phyloP scores from a whole-genome alignment of 2,113 vertebrate species.

The Rallus limicola region DNA sequence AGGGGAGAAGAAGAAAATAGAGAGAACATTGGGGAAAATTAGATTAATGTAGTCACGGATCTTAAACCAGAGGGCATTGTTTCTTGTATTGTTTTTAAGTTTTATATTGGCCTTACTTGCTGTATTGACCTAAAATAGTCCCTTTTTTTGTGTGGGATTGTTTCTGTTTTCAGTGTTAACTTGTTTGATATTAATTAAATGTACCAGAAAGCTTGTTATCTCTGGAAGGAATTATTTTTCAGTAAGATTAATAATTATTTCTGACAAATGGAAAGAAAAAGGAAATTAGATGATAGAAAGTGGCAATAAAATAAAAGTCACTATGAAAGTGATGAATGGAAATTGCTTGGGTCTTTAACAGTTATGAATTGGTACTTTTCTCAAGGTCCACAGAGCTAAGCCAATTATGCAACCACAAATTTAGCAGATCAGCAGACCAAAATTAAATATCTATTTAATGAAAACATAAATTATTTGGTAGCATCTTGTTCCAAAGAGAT shows the following conservation, averaged over 20 bases:
- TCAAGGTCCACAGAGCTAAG: not conserved
- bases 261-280: not conserved
- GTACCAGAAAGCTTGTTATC: not conserved
- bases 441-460: slow-evolving; percentile 5
- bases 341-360: not conserved
- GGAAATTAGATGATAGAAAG: not conserved
- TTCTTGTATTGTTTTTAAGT: not conserved
- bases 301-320: not conserved
- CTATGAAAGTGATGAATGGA: not conserved
- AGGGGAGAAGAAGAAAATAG: not conserved
- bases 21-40: not conserved
- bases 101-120: not conserved
- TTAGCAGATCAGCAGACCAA: not conserved
- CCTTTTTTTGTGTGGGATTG: not conserved
- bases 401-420: not conserved
- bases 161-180: not conserved
- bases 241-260: not conserved
- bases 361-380: not conserved
- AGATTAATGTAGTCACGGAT: not conserved
- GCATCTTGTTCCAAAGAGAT: not conserved
- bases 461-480: slow-evolving; percentile 3
- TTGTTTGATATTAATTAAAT: not conserved
- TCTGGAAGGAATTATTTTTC: not conserved
- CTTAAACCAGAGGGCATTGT: not conserved
- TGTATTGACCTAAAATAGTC: not conserved